Evolutionary conservation across 1,140 invertebrate species (phyloP).

Genomic region (Leptinotarsa lineolata): DNA sequence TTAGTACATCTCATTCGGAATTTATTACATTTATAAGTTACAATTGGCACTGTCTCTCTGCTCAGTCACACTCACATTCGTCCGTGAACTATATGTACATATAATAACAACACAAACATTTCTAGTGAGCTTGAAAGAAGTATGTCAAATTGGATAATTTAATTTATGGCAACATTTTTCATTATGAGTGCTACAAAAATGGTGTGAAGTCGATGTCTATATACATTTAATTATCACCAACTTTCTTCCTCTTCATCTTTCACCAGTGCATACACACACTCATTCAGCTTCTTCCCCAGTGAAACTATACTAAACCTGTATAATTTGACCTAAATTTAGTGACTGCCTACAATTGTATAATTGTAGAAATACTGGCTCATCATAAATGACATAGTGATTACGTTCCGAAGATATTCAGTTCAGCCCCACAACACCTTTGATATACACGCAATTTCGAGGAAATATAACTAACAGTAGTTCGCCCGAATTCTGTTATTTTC

Average conservation of each 20-base stretch:
- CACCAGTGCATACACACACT: slow-evolving; percentile 15
- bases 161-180: slow-evolving; percentile 41
- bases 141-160: slow-evolving; percentile 25
- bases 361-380: slow-evolving; percentile 54
- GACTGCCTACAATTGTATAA: slow-evolving; percentile 45
- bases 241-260: slow-evolving; percentile 9
- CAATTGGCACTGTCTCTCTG: slow-evolving; percentile 49
- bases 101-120: slow-evolving; percentile 42
- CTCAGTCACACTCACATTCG: slow-evolving; percentile 31
- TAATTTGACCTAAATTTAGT: slow-evolving; percentile 54
- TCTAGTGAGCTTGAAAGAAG: slow-evolving; percentile 38
- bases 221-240: slow-evolving; percentile 20
- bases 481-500: neutral
- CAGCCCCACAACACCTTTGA: slow-evolving; percentile 14
- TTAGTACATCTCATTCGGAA: slow-evolving; percentile 51
- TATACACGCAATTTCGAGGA: neutral
- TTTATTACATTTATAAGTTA: slow-evolving; percentile 51
- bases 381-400: slow-evolving; percentile 36
- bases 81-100: slow-evolving; percentile 36
- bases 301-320: slow-evolving; percentile 47
- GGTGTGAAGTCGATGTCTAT: slow-evolving; percentile 39
- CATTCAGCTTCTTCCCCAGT: slow-evolving; percentile 30
- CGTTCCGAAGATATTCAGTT: slow-evolving; percentile 34
- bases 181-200: slow-evolving; percentile 45
- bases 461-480: neutral